Evolutionary conservation across 1,140 invertebrate genomes (phyloP).

Genomic region (Brachionus angularis): DNA sequence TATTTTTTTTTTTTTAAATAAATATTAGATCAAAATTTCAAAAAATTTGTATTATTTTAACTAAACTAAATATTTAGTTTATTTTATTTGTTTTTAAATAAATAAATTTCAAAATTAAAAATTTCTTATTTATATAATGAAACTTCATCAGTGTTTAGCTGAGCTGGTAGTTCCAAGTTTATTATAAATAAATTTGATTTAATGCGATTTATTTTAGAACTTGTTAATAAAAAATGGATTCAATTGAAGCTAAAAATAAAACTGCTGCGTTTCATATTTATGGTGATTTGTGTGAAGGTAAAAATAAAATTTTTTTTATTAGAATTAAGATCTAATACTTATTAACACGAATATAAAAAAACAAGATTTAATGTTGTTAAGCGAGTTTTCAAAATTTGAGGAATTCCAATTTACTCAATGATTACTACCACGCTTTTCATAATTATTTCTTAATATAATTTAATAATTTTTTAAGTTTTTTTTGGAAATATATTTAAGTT

Average conservation of each 20-base stretch:
- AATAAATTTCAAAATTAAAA: not conserved
- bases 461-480: no score
- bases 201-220: no score
- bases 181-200: not conserved
- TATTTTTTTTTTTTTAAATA: not conserved
- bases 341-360: no score
- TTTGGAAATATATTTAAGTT: not conserved
- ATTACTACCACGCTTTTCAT: no score
- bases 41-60: not conserved
- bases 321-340: no score
- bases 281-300: conserved; percentile 30
- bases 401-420: no score
- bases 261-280: conserved; percentile 39
- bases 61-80: not conserved
- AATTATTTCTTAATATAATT: no score
- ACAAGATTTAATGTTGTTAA: no score
- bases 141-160: not conserved
- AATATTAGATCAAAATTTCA: not conserved
- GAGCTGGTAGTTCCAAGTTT: not conserved
- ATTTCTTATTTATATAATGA: not conserved
- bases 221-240: not conserved
- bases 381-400: no score
- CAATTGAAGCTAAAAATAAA: conserved; percentile 1
- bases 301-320: no score
- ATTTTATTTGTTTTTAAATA: not conserved